Conservation (phyloP, 2,888 invertebrate genomes). For the Sphinx pinastri region DNA sequence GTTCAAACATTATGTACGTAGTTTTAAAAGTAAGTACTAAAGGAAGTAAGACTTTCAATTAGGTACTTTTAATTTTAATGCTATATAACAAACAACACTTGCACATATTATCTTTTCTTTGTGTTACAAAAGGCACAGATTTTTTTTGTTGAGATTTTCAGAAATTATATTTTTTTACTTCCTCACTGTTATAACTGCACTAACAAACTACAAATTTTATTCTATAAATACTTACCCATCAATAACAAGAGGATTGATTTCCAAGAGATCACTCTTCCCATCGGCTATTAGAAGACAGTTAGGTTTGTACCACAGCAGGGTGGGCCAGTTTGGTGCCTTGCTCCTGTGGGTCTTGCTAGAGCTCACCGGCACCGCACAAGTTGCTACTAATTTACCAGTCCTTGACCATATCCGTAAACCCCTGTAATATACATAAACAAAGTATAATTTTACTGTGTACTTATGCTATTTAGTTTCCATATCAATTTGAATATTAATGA, state of each 20-base stretch:
- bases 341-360: slow-evolving; percentile 43
- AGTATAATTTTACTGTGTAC: not conserved
- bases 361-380: slow-evolving; percentile 45
- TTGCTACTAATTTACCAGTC: slow-evolving; percentile 79
- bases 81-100: too few species aligned
- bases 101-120: too few species aligned
- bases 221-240: slow-evolving; percentile 58
- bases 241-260: slow-evolving; percentile 83
- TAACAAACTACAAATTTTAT: too few species aligned
- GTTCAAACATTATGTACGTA: not conserved
- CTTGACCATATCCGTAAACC: slow-evolving; percentile 87
- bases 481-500: not conserved
- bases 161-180: too few species aligned
- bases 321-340: slow-evolving; percentile 67
- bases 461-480: not conserved
- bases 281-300: slow-evolving; percentile 83
- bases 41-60: too few species aligned
- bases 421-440: slow-evolving; percentile 61
- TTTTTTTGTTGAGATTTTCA: too few species aligned
- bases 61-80: too few species aligned
- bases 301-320: slow-evolving; percentile 85
- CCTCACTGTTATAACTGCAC: too few species aligned
- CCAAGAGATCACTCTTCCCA: slow-evolving; percentile 84
- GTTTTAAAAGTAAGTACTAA: too few species aligned
- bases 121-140: too few species aligned